Percentiles rank a stretch among this genome's conserved stretches.
Evolutionary conservation across 1,140 invertebrate genomes (phyloP).

Genomic region (Pseudomyrmex sp.): DNA sequence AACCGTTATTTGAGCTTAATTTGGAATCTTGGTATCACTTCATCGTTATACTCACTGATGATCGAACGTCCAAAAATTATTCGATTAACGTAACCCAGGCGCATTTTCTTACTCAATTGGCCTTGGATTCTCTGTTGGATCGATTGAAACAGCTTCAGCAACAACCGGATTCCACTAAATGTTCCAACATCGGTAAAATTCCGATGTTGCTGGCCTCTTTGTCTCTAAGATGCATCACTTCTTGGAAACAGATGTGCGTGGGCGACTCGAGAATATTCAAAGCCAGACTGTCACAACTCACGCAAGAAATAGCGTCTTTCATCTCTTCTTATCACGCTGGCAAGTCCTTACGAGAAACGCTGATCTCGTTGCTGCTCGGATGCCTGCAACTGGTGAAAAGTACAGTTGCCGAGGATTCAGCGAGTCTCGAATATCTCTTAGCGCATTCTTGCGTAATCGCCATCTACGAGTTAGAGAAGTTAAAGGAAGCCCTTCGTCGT

Average conservation of each 20-base stretch:
- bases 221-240: constrained; percentile 79
- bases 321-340: constrained; percentile 76
- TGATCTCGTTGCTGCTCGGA: constrained; percentile 79
- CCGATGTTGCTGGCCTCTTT: constrained; percentile 80
- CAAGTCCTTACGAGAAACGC: constrained; percentile 78
- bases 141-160: constrained; percentile 74
- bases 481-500: constrained; percentile 68
- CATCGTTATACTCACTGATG: constrained; percentile 82
- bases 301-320: constrained; percentile 78
- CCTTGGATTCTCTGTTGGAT: constrained; percentile 76
- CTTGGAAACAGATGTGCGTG: constrained; percentile 78
- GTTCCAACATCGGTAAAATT: constrained; percentile 65
- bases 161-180: neutral
- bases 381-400: constrained; percentile 80
- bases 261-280: constrained; percentile 76
- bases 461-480: constrained; percentile 76
- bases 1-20: constrained; percentile 80
- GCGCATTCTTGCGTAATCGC: constrained; percentile 78
- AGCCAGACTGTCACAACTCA: constrained; percentile 74
- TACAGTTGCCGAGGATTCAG: constrained; percentile 74
- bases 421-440: constrained; percentile 79
- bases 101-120: constrained; percentile 76
- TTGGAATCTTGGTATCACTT: constrained; percentile 83
- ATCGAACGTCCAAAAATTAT: constrained; percentile 76
- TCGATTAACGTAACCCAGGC: constrained; percentile 73